phyloP scores from a whole-genome alignment of 2,113 vertebrate genomes.

The Meriones unguiculatus region DNA sequence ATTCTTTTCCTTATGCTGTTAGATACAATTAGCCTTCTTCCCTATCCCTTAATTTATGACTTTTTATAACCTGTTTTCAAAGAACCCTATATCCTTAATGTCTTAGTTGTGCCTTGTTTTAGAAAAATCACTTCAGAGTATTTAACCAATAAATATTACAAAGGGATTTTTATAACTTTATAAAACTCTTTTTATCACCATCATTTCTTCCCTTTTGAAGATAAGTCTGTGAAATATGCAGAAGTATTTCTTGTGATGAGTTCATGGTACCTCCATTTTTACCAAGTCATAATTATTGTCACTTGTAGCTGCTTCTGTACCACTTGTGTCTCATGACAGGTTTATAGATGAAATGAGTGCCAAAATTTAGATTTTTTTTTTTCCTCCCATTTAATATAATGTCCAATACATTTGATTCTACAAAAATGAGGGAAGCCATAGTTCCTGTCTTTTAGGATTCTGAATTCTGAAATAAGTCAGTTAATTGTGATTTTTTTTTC shows the following conservation, averaged over 20 bases:
- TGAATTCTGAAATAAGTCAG: slow-evolving; percentile 35
- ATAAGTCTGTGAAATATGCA: background rate
- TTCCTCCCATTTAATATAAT: slow-evolving; percentile 3
- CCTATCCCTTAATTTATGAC: background rate
- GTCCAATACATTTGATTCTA: background rate
- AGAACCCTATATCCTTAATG: background rate
- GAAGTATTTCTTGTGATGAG: background rate
- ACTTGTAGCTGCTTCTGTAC: background rate
- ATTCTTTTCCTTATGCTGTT: slow-evolving; percentile 6
- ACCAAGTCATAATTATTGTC: background rate
- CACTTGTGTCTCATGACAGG: background rate
- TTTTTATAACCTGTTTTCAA: slow-evolving; percentile 36
- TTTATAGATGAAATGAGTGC: slow-evolving; percentile 28
- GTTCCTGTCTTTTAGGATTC: background rate
- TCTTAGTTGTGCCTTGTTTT: background rate
- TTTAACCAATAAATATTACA: slow-evolving; percentile 19
- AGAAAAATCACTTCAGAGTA: slow-evolving; percentile 1
- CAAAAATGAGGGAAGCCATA: slow-evolving; percentile 6
- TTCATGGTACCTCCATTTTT: background rate
- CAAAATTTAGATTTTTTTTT: slow-evolving; percentile 37
- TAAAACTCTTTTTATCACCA: background rate
- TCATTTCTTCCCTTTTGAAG: slow-evolving; percentile 2
- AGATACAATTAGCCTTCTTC: slow-evolving; percentile 27
- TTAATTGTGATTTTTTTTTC: background rate
- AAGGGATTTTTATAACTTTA: background rate